Conservation (phyloP, 2,888 invertebrate species). For the Epinotia demarniana region DNA sequence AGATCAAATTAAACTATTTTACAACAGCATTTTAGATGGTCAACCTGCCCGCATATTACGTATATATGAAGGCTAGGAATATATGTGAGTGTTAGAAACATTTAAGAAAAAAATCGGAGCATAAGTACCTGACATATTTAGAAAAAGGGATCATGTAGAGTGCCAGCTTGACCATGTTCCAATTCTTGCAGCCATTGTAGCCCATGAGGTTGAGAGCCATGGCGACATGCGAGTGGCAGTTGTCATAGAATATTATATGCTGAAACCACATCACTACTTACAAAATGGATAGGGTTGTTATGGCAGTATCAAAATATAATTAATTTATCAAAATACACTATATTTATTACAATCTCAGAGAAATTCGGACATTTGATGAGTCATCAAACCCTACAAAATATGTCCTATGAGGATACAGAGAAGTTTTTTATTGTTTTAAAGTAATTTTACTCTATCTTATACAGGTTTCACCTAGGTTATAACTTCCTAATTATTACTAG, state of each 20-base stretch:
- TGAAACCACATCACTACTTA: constrained; percentile 67
- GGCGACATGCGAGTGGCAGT: constrained; percentile 99
- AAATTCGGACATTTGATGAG: no score
- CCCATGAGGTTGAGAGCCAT: constrained; percentile 96
- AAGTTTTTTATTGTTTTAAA: no score
- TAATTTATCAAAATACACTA: background rate
- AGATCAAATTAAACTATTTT: no score
- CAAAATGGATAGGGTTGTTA: background rate
- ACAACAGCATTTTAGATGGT: no score
- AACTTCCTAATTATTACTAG: no score
- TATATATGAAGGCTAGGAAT: background rate
- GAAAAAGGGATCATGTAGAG: constrained; percentile 89
- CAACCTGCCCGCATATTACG: no score
- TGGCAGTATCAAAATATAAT: background rate
- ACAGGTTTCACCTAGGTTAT: no score
- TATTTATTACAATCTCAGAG: no score
- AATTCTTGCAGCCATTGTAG: constrained; percentile 90
- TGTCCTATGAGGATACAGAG: no score
- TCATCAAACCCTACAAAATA: no score
- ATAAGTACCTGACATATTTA: constrained; percentile 89
- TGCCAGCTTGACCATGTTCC: constrained; percentile 97
- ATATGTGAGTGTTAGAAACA: background rate
- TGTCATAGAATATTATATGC: constrained; percentile 98
- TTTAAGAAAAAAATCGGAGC: background rate
- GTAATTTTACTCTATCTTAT: no score